Conservation (phyloP, 2,113 vertebrate species). For the Xenopus laevis region DNA sequence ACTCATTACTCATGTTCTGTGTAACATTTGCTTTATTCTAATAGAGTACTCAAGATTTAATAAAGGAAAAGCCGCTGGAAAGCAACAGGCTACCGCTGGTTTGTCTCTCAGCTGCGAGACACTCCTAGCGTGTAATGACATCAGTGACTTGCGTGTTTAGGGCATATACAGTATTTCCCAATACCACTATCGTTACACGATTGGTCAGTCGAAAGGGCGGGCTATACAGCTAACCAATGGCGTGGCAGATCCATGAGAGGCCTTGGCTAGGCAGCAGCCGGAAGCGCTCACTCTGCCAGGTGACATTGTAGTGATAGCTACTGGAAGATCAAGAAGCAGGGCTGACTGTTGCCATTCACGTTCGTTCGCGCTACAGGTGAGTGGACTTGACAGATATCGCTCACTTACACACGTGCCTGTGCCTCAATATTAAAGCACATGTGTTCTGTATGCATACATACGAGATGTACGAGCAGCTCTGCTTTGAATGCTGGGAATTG, state of each 20-base stretch:
- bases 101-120: too few relatives aligned
- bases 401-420: too few relatives aligned
- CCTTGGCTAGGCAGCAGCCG: background rate
- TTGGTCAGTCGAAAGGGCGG: background rate
- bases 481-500: background rate
- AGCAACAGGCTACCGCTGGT: too few relatives aligned
- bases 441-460: background rate
- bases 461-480: background rate
- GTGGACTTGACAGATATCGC: background rate
- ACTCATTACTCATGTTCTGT: too few relatives aligned
- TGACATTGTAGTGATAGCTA: conserved; percentile 13
- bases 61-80: too few relatives aligned
- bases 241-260: background rate
- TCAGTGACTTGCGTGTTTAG: too few relatives aligned
- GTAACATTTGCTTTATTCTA: too few relatives aligned
- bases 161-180: too few relatives aligned
- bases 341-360: background rate
- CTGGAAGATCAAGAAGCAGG: background rate
- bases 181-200: too few relatives aligned
- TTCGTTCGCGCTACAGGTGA: background rate
- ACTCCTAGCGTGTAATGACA: too few relatives aligned
- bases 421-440: background rate
- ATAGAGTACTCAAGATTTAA: too few relatives aligned
- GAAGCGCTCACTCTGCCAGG: conserved; percentile 2
- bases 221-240: background rate